phyloP scores from a whole-genome alignment of 2,797 vertebrate species.

The Pterois miles region DNA sequence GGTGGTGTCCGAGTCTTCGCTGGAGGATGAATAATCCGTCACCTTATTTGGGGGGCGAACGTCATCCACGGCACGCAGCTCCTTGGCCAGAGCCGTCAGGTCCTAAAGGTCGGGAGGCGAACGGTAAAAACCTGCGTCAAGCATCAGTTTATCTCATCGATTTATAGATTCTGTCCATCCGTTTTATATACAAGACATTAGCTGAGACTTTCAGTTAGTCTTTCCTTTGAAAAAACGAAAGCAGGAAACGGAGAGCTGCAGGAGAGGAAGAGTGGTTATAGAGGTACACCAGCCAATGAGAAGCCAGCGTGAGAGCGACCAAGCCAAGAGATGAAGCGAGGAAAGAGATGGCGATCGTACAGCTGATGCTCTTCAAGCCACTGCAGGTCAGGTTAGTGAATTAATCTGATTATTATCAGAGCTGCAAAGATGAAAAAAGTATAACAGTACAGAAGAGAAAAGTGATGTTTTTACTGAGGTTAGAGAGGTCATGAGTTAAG shows the following conservation, averaged over 20 bases:
- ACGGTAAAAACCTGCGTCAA: constrained; percentile 5
- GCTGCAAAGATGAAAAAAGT: constrained; percentile 60
- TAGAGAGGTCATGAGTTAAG: constrained; percentile 48
- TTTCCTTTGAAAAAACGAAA: constrained; percentile 14
- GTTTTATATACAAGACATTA: constrained; percentile 1
- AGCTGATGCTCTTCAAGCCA: constrained; percentile 46
- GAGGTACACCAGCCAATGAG: constrained; percentile 61
- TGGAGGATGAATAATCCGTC: constrained; percentile 97
- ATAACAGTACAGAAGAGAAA: constrained; percentile 17
- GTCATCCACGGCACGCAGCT: constrained; percentile 95
- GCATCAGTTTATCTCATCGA: not conserved
- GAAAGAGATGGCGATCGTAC: constrained; percentile 14
- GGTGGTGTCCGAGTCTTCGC: constrained; percentile 96
- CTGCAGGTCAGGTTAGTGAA: constrained; percentile 66
- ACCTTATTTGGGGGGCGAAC: constrained; percentile 96
- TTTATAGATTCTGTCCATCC: not conserved
- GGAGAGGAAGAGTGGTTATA: constrained; percentile 56
- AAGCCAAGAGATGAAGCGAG: constrained; percentile 55
- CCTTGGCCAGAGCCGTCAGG: constrained; percentile 95
- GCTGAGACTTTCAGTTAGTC: constrained; percentile 2
- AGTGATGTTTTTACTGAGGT: constrained; percentile 6
- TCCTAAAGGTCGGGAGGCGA: constrained; percentile 82
- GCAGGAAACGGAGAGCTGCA: constrained; percentile 57
- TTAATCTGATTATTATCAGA: constrained; percentile 38
- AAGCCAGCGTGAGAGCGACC: constrained; percentile 58